Evolutionary conservation across 2,888 invertebrate genomes (phyloP), one percentile per base, ranked within the genome.

Genomic region (Tenthredo distinguenda): DNA sequence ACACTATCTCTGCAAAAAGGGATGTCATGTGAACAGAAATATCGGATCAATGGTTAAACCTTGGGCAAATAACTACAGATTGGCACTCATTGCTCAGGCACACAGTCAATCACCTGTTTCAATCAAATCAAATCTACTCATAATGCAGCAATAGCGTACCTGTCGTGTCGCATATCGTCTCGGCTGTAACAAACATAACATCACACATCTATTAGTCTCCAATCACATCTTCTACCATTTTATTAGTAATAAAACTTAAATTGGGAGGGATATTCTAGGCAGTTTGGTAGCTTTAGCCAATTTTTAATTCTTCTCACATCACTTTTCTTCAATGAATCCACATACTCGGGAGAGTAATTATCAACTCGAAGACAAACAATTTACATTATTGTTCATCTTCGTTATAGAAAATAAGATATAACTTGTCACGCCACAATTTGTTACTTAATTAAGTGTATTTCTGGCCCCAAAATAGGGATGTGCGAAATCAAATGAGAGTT

Each of bases 1-100:
- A 93, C 93, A 93, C 93, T 93, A 92, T 93, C 93, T 93, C 93
- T 93, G 93, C 91, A 93, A 93, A 93, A 93, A 93, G 91, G 91
- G 92, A 93, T 92, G 88, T 91, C 89, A 93, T 93, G 93, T 93
- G 93, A 93, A 93, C 93, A 93, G 92, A 93, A 93, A 92, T 92
- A 92, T 91, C 90, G 91, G 90, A 89, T 88, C 83, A 84, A 81
- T 79, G 81, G 47, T 26, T 74, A 88, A 89, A 91, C 89, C 88
- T 90, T 90, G 89, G 90, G 90, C 91, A 92, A 92, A 91, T 91
- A 93, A 92, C 92, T 93, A 93, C 92, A 90, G 90, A 91, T 91
- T 90, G 91, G 93, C 93, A 93, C 90, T 93, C 93, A 93, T 93
- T 93, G 93, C 93, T 92, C 93, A 93, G 92, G 93, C 93, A 93